A percentile compares a stretch with the other conserved stretches of the same genome.
phyloP scores from a whole-genome alignment of 2,888 invertebrate genomes.

The Tipula helvola region DNA sequence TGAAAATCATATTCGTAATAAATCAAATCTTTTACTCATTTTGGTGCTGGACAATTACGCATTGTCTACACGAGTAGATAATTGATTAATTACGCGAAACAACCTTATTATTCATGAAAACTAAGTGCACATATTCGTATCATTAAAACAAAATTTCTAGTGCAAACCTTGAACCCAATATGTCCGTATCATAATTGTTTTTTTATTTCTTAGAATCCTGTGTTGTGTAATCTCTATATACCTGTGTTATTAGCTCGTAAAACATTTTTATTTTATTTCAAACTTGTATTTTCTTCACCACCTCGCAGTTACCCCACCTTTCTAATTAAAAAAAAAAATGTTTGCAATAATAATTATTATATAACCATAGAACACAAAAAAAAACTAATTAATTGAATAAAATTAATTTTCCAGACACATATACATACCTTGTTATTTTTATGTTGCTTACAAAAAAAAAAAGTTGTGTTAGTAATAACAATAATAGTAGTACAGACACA shows the following conservation, averaged over 20 bases:
- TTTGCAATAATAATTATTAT: background rate
- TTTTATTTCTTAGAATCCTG: too few relatives aligned
- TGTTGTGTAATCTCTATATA: too few relatives aligned
- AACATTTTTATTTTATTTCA: background rate
- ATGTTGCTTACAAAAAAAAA: background rate
- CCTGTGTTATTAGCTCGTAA: background rate
- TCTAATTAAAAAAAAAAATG: background rate
- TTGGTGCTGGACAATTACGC: too few relatives aligned
- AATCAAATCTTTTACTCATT: too few relatives aligned
- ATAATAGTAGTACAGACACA: background rate
- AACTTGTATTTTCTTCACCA: background rate
- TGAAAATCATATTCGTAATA: too few relatives aligned
- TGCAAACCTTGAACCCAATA: too few relatives aligned
- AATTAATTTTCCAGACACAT: background rate
- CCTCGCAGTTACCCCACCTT: background rate
- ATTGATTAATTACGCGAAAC: too few relatives aligned
- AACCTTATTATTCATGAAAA: too few relatives aligned
- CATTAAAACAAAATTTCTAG: too few relatives aligned
- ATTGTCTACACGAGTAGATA: too few relatives aligned
- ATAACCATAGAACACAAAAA: background rate
- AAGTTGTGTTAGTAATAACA: background rate
- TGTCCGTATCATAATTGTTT: too few relatives aligned
- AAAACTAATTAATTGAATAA: background rate
- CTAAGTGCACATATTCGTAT: too few relatives aligned
- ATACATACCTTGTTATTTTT: background rate